Evolutionary conservation across 2,797 vertebrate species (phyloP).

Genomic region (Megalops cyprinoides): DNA sequence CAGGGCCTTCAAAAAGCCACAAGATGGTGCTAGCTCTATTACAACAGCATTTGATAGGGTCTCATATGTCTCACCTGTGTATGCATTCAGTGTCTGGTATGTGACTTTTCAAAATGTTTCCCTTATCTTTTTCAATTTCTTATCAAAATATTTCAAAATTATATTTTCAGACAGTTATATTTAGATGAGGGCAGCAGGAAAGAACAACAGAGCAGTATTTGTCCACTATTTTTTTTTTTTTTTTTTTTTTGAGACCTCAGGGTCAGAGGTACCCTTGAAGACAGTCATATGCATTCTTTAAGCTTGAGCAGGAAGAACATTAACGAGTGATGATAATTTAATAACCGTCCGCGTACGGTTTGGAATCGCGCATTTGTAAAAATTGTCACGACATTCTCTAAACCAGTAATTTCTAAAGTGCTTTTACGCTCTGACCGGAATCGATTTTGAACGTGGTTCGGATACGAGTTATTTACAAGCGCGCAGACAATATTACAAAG

Average conservation of each 20-base stretch:
- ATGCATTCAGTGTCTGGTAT: not conserved
- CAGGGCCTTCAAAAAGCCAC: not conserved
- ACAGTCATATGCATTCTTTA: slow-evolving; percentile 2
- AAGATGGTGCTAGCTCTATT: slow-evolving; percentile 26
- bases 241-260: not conserved
- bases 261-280: not conserved
- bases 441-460: slow-evolving; percentile 58
- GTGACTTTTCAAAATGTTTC: not conserved
- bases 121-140: not conserved
- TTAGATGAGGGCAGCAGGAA: not conserved
- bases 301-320: not conserved
- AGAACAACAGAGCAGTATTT: not conserved
- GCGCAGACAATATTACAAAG: slow-evolving; percentile 63
- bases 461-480: slow-evolving; percentile 64
- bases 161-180: not conserved
- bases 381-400: not conserved
- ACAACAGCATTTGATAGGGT: not conserved
- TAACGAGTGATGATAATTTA: slow-evolving; percentile 7
- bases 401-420: not conserved
- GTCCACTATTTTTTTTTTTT: no score
- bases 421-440: slow-evolving; percentile 45
- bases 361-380: not conserved
- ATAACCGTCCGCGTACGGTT: not conserved
- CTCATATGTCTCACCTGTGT: not conserved
- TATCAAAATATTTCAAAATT: not conserved